Evolutionary conservation across 1,140 invertebrate species (phyloP).

Genomic region (Paracyclopina nana): DNA sequence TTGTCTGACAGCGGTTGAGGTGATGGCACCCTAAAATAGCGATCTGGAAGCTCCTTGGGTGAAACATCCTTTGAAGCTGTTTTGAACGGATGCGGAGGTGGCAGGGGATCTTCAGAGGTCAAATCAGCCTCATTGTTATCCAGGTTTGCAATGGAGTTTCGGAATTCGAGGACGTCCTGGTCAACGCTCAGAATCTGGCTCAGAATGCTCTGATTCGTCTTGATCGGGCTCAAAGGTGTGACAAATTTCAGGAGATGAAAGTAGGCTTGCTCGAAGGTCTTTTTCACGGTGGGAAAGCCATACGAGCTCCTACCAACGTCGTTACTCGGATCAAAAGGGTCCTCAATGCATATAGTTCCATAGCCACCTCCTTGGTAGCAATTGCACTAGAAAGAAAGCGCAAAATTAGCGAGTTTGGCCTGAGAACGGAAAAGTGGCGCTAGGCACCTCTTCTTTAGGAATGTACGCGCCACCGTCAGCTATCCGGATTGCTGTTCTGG

Average conservation of each 20-base stretch:
- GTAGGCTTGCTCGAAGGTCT: slow-evolving; percentile 88
- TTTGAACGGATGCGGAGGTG: not conserved
- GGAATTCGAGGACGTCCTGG: not conserved
- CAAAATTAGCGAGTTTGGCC: not conserved
- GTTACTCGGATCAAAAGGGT: slow-evolving; percentile 82
- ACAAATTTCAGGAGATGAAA: slow-evolving; percentile 35
- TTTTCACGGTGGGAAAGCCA: slow-evolving; percentile 65
- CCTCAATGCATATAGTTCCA: slow-evolving; percentile 80
- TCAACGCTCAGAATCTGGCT: not conserved
- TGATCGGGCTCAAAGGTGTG: not conserved
- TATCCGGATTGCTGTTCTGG: slow-evolving; percentile 79
- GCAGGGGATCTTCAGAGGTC: not conserved
- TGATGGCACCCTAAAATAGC: no score
- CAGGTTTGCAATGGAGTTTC: not conserved
- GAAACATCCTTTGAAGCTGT: not conserved
- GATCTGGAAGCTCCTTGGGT: no score
- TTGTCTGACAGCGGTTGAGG: no score
- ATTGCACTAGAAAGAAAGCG: no score
- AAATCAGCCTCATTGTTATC: not conserved
- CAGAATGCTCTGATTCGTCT: no score
- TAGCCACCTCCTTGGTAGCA: not conserved
- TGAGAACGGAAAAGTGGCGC: not conserved
- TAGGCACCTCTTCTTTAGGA: slow-evolving; percentile 64
- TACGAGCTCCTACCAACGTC: slow-evolving; percentile 94
- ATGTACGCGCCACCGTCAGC: slow-evolving; percentile 85